Percentiles rank a stretch among this genome's conserved stretches.
phyloP scores from a whole-genome alignment of 2,113 vertebrate species.

The Psittacula cyanocephala region DNA sequence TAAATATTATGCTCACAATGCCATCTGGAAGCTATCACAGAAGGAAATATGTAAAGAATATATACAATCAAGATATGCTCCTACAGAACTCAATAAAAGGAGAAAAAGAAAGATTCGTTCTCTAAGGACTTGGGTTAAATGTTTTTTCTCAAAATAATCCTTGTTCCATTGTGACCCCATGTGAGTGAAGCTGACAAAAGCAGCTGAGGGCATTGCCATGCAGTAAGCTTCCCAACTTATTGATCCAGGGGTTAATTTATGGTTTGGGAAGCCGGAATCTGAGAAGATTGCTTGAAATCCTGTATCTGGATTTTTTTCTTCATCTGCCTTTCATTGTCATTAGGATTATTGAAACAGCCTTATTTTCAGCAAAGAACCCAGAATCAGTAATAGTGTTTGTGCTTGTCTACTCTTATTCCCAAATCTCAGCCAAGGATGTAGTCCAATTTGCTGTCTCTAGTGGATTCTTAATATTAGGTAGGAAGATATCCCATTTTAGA shows the following conservation, averaged over 20 bases:
- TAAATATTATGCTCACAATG: constrained; percentile 49
- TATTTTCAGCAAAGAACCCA: not conserved
- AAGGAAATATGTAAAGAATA: constrained; percentile 38
- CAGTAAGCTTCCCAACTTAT: constrained; percentile 24
- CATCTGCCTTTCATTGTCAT: constrained; percentile 18
- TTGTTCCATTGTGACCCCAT: constrained; percentile 2
- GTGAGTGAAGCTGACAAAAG: constrained; percentile 19
- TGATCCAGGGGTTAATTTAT: constrained; percentile 62
- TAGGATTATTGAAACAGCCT: constrained; percentile 23
- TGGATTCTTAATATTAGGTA: not conserved
- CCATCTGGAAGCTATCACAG: constrained; percentile 46
- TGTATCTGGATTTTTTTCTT: constrained; percentile 28
- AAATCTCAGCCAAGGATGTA: not conserved
- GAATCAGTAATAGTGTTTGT: not conserved
- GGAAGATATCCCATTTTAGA: not conserved
- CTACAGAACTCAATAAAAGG: constrained; percentile 1
- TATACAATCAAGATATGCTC: constrained; percentile 23
- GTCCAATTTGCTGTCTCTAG: not conserved
- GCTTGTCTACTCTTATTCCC: not conserved
- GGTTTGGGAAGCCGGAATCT: constrained; percentile 26
- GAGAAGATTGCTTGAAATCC: constrained; percentile 30
- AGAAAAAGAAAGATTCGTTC: not conserved
- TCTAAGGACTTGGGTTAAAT: constrained; percentile 12
- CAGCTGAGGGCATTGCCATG: constrained; percentile 6
- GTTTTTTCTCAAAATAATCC: constrained; percentile 46